A percentile compares a stretch with the other conserved stretches of the same genome.
phyloP scores from a whole-genome alignment of 2,113 vertebrate genomes.

The Rhadina sibilatrix region DNA sequence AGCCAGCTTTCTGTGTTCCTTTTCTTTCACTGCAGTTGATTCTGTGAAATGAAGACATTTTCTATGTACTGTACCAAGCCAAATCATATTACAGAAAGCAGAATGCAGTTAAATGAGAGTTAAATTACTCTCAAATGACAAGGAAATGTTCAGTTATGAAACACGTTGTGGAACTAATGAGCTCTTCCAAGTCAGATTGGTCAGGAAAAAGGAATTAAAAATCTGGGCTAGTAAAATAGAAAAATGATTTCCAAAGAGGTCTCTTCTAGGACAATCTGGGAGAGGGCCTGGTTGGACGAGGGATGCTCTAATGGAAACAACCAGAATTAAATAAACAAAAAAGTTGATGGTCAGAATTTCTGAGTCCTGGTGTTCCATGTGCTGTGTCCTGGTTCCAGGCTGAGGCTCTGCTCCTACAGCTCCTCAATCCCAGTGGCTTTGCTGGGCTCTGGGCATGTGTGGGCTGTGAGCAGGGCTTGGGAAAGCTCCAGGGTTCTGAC shows the following conservation, averaged over 20 bases:
- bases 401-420: background rate
- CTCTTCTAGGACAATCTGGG: background rate
- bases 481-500: background rate
- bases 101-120: slow-evolving; percentile 35
- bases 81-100: slow-evolving; percentile 27
- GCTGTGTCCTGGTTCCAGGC: background rate
- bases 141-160: background rate
- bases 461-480: background rate
- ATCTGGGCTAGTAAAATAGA: background rate
- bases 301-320: background rate
- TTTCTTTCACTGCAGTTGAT: background rate
- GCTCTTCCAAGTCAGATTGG: background rate
- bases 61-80: background rate
- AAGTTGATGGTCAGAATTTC: background rate
- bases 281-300: background rate
- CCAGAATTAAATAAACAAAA: background rate
- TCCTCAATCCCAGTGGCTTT: background rate
- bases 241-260: background rate
- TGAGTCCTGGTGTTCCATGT: background rate
- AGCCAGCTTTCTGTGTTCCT: background rate
- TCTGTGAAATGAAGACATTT: slow-evolving; percentile 2
- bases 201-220: background rate
- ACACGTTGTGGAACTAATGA: background rate
- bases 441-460: background rate
- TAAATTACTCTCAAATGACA: slow-evolving; percentile 18